Conservation (phyloP, 2,888 invertebrate genomes). For the Bibio marci region DNA sequence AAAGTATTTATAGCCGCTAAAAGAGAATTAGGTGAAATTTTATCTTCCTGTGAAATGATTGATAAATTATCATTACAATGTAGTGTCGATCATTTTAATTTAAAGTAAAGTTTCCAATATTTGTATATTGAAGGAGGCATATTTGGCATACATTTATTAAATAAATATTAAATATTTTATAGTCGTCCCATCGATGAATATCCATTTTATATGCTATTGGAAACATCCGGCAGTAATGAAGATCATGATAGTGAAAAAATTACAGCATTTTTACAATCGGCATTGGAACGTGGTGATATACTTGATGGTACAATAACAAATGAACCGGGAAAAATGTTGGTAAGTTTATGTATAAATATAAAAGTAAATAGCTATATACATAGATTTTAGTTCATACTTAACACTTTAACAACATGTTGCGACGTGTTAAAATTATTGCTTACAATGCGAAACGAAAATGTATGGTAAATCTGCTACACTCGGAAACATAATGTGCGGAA, state of each 20-base stretch:
- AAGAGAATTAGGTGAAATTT: conserved; percentile 62
- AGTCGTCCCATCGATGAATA: conserved; percentile 43
- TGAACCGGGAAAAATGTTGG: conserved; percentile 68
- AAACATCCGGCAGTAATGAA: conserved; percentile 73
- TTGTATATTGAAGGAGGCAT: too few species aligned
- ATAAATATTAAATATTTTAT: conserved; percentile 8
- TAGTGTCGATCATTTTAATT: conserved; percentile 40
- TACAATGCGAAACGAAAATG: too few species aligned
- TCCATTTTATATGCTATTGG: conserved; percentile 73
- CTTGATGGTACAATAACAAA: conserved; percentile 70
- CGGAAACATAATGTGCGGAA: too few species aligned
- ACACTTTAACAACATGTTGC: too few species aligned
- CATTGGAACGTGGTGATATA: conserved; percentile 54
- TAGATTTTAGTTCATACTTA: too few species aligned
- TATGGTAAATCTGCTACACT: too few species aligned
- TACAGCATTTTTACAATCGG: conserved; percentile 51
- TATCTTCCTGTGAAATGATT: conserved; percentile 93
- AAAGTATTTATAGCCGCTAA: conserved; percentile 59
- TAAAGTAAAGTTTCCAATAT: conserved; percentile 30
- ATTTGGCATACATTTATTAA: too few species aligned
- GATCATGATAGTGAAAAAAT: conserved; percentile 81
- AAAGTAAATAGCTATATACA: neutral
- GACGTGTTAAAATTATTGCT: too few species aligned
- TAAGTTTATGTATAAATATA: conserved; percentile 19
- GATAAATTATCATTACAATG: conserved; percentile 58